Percentiles rank a stretch among this genome's conserved stretches.
Evolutionary conservation across 2,888 invertebrate species (phyloP).

Genomic region (Tiliacea aurago): DNA sequence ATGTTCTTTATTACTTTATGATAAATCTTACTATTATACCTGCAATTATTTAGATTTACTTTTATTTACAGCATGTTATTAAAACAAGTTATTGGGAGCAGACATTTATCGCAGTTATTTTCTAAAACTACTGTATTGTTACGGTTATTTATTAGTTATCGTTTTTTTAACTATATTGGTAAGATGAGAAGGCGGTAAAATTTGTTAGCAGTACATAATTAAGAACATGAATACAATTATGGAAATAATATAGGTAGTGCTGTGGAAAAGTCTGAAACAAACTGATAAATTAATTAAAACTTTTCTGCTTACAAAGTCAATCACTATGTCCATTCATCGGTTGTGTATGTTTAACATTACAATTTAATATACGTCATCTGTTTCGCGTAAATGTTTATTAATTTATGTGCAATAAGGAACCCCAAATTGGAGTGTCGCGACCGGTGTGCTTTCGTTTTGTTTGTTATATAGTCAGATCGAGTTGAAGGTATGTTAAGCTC

Average conservation of each 20-base stretch:
- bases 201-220: conserved; percentile 15
- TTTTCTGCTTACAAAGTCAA: conserved; percentile 26
- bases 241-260: conserved; percentile 7
- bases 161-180: conserved; percentile 13
- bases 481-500: neutral
- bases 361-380: conserved; percentile 30
- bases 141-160: conserved; percentile 27
- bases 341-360: conserved; percentile 40
- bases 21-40: conserved; percentile 47
- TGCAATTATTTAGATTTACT: conserved; percentile 44
- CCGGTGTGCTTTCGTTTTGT: conserved; percentile 10
- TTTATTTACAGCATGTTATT: conserved; percentile 59
- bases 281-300: conserved; percentile 29
- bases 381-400: conserved; percentile 5
- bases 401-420: conserved; percentile 38
- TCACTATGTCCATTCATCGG: conserved; percentile 41
- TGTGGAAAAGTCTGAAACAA: conserved; percentile 38
- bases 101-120: conserved; percentile 38
- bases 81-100: conserved; percentile 14
- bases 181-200: neutral
- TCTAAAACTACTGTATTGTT: conserved; percentile 18
- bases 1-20: conserved; percentile 47
- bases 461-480: neutral
- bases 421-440: neutral
- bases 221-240: conserved; percentile 9